phyloP scores from a whole-genome alignment of 2,797 vertebrate species.

The Chiroxiphia lanceolata region DNA sequence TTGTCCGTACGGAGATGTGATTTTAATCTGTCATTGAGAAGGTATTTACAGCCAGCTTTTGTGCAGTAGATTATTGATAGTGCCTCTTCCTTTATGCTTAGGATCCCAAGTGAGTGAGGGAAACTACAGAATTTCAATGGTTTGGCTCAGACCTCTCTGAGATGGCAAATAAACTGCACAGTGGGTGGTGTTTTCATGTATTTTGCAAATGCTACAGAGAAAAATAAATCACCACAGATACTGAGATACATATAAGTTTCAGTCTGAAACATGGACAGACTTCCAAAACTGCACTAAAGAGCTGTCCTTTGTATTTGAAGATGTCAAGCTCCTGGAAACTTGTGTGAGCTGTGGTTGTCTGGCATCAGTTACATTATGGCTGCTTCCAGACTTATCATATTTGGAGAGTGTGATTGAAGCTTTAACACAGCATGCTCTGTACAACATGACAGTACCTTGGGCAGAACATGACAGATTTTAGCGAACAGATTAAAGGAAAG shows the following conservation, averaged over 20 bases:
- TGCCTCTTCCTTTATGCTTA: background rate
- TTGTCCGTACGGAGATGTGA: background rate
- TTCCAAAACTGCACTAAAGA: background rate
- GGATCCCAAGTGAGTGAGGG: background rate
- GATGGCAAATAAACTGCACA: conserved; percentile 9
- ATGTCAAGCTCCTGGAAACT: background rate
- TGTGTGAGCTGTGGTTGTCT: background rate
- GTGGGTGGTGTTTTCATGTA: background rate
- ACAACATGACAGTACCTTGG: conserved; percentile 20
- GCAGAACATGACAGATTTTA: conserved; percentile 24
- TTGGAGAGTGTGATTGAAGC: conserved; percentile 13
- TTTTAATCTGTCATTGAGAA: conserved; percentile 23
- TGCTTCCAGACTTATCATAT: background rate
- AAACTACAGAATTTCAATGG: conserved; percentile 1
- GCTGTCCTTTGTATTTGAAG: background rate
- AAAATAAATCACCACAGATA: background rate
- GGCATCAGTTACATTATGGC: background rate
- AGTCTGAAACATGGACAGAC: background rate
- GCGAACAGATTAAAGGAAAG: conserved; percentile 1
- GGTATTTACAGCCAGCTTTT: conserved; percentile 19
- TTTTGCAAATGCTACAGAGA: conserved; percentile 15
- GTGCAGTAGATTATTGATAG: conserved; percentile 1
- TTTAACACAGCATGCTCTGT: background rate
- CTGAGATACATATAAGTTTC: background rate
- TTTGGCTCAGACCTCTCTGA: background rate